These are phyloP conservation scores for Dasysyrphus albostriatus DNA, from an alignment of 2,888 invertebrate genomes.

Conservation along the genomic window DNA sequence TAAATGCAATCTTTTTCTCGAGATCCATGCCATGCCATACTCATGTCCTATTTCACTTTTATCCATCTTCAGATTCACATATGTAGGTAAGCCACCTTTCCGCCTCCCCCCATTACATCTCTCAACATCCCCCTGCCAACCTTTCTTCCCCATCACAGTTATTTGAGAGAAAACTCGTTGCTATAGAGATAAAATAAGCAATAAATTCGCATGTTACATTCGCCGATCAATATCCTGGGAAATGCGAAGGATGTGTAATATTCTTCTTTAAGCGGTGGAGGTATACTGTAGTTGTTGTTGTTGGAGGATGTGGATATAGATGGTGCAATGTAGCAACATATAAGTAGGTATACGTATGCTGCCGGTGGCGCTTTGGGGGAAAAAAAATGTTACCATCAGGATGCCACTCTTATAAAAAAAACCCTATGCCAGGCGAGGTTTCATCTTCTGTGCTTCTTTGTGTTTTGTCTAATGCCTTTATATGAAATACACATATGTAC, in stretches of 20 bases:
- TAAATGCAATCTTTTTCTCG: constrained; percentile 57
- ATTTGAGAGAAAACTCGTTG: constrained; percentile 37
- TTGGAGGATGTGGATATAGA: constrained; percentile 11
- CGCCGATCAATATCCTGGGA: constrained; percentile 68
- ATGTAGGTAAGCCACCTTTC: constrained; percentile 12
- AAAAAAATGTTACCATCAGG: constrained; percentile 28
- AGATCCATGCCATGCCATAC: constrained; percentile 50
- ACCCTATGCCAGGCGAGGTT: constrained; percentile 46
- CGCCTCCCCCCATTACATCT: neutral
- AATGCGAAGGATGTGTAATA: constrained; percentile 71
- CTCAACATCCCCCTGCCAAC: neutral
- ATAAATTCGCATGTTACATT: constrained; percentile 73
- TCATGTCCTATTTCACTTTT: constrained; percentile 51
- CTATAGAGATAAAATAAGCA: constrained; percentile 68
- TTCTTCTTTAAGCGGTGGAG: constrained; percentile 38
- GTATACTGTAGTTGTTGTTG: neutral
- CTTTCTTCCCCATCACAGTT: neutral
- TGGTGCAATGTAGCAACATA: neutral
- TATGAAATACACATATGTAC: no score
- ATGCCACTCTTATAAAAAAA: constrained; percentile 24
- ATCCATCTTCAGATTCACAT: constrained; percentile 20
- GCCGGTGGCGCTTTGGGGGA: neutral
- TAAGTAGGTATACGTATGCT: neutral
- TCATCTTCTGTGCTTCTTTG: constrained; percentile 13
- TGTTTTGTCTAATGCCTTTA: neutral